Evolutionary conservation across 2,888 invertebrate species (phyloP).

Genomic region (Scaptomyza parva): DNA sequence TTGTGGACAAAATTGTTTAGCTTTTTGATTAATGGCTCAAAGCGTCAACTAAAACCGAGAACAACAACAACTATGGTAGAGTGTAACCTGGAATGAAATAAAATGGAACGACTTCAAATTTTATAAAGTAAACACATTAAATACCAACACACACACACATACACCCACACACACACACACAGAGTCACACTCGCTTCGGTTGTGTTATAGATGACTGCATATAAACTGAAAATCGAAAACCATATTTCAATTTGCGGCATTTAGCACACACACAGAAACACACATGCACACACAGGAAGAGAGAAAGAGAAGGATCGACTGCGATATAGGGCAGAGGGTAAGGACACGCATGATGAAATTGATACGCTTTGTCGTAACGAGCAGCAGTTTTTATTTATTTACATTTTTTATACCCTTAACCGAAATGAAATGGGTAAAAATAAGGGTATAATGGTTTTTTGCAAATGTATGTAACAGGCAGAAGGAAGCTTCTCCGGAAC

Average conservation of each 20-base stretch:
- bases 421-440: too few species aligned
- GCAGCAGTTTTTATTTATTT: slow-evolving; percentile 39
- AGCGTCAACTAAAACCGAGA: neutral
- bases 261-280: slow-evolving; percentile 65
- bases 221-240: slow-evolving; percentile 80
- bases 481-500: too few species aligned
- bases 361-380: slow-evolving; percentile 73
- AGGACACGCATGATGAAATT: slow-evolving; percentile 77
- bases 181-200: slow-evolving; percentile 50
- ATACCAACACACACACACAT: slow-evolving; percentile 25
- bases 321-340: slow-evolving; percentile 14
- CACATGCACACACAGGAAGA: slow-evolving; percentile 50
- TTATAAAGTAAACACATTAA: slow-evolving; percentile 77
- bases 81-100: slow-evolving; percentile 40
- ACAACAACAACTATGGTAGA: slow-evolving; percentile 4
- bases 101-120: slow-evolving; percentile 68
- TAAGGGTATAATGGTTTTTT: too few species aligned
- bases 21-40: neutral
- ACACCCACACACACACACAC: slow-evolving; percentile 16
- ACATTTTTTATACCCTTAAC: too few species aligned
- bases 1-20: slow-evolving; percentile 1
- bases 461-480: too few species aligned
- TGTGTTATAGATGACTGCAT: slow-evolving; percentile 77
- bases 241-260: slow-evolving; percentile 80
- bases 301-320: slow-evolving; percentile 7